Conservation (phyloP, 1,140 invertebrate species). For the Colletes gigas region DNA sequence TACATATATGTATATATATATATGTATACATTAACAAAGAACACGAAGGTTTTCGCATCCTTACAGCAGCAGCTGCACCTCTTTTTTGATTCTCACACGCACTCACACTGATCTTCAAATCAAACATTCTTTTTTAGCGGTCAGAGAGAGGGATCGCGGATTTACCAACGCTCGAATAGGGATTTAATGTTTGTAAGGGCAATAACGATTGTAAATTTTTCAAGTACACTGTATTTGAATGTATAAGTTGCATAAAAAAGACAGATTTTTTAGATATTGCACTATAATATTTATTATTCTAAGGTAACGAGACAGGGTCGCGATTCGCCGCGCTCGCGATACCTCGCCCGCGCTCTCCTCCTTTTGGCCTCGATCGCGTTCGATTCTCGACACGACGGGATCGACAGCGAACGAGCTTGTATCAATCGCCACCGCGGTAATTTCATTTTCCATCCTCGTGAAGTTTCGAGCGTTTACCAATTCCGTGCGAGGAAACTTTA, state of each 20-base stretch:
- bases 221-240: conserved; percentile 77
- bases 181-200: conserved; percentile 77
- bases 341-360: not conserved
- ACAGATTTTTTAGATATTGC: conserved; percentile 80
- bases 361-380: not conserved
- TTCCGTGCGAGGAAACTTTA: not conserved
- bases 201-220: conserved; percentile 79
- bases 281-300: conserved; percentile 79
- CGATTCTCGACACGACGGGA: conserved; percentile 9
- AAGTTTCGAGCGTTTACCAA: not conserved
- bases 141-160: conserved; percentile 62
- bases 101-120: conserved; percentile 52
- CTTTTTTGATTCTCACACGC: conserved; percentile 52
- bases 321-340: conserved; percentile 60
- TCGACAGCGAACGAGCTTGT: conserved; percentile 7
- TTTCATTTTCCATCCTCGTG: conserved; percentile 22
- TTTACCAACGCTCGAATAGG: conserved; percentile 71
- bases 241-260: conserved; percentile 78
- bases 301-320: conserved; percentile 68
- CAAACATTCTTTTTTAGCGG: conserved; percentile 55
- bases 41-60: conserved; percentile 11
- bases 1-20: no score
- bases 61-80: conserved; percentile 40
- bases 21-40: not conserved
- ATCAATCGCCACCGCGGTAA: conserved; percentile 13